phyloP scores from a whole-genome alignment of 2,888 invertebrate genomes.

The Pseudococcus longispinus region DNA sequence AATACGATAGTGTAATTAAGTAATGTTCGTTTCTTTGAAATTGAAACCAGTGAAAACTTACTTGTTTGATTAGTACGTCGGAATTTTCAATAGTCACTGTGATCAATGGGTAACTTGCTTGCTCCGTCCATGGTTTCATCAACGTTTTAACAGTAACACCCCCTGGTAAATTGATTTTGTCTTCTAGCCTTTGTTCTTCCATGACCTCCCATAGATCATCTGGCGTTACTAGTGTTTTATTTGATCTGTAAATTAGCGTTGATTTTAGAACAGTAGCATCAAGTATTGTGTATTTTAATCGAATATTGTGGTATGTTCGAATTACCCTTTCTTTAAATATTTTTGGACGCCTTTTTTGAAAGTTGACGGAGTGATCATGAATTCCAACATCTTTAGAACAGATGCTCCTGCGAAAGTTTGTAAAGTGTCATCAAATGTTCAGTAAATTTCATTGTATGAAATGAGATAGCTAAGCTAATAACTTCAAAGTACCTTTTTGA shows the following conservation, averaged over 20 bases:
- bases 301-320: not conserved
- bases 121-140: slow-evolving; percentile 74
- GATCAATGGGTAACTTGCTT: slow-evolving; percentile 74
- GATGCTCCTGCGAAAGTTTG: slow-evolving; percentile 64
- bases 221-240: slow-evolving; percentile 12
- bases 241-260: not conserved
- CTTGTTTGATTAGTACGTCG: slow-evolving; percentile 61
- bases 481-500: slow-evolving; percentile 68
- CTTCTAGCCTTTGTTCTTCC: slow-evolving; percentile 13
- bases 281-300: not conserved
- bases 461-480: no score
- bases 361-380: slow-evolving; percentile 67
- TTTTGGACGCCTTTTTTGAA: slow-evolving; percentile 67
- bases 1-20: no score
- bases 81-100: slow-evolving; percentile 69
- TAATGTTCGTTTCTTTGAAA: not conserved
- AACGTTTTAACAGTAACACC: not conserved
- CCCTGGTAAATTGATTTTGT: not conserved
- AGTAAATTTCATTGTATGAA: not conserved
- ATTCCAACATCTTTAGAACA: slow-evolving; percentile 74
- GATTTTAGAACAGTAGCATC: no score
- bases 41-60: not conserved
- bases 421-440: not conserved
- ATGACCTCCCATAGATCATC: slow-evolving; percentile 7
- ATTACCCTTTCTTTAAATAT: slow-evolving; percentile 63